These are phyloP conservation scores for Leiothrix lutea DNA, from an alignment of 2,113 vertebrate genomes.

Conservation along the genomic window DNA sequence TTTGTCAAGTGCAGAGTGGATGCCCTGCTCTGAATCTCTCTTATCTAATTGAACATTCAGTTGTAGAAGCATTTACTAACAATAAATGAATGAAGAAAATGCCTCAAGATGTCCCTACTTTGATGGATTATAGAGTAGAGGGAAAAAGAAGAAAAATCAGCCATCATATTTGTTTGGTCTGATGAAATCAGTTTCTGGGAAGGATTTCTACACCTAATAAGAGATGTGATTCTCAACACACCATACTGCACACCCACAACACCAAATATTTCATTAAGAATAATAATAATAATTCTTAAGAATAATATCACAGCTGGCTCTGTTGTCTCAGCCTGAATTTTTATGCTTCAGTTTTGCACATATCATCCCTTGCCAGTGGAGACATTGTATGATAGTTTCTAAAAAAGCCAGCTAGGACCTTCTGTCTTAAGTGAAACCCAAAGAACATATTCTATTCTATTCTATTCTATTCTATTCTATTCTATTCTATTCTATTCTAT, in stretches of 20 bases:
- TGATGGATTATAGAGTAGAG: background rate
- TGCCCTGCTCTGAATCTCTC: background rate
- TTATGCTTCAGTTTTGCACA: background rate
- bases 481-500: background rate
- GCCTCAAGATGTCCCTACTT: background rate
- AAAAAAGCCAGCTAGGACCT: background rate
- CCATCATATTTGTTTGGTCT: background rate
- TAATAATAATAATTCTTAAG: background rate
- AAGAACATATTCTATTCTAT: background rate
- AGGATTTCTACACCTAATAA: background rate
- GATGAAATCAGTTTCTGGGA: background rate
- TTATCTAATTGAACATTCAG: background rate
- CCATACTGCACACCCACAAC: fast-evolving
- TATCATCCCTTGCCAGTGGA: background rate
- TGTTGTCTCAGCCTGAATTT: background rate
- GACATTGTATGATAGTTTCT: background rate
- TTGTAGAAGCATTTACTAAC: background rate
- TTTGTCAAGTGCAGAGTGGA: background rate
- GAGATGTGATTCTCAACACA: background rate
- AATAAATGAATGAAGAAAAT: background rate
- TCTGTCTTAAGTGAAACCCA: background rate
- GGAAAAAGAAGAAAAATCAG: background rate
- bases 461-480: background rate
- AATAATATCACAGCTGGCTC: background rate
- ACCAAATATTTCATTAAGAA: background rate